Conservation (phyloP, 2,113 vertebrate species). For the Takifugu bimaculatus region DNA sequence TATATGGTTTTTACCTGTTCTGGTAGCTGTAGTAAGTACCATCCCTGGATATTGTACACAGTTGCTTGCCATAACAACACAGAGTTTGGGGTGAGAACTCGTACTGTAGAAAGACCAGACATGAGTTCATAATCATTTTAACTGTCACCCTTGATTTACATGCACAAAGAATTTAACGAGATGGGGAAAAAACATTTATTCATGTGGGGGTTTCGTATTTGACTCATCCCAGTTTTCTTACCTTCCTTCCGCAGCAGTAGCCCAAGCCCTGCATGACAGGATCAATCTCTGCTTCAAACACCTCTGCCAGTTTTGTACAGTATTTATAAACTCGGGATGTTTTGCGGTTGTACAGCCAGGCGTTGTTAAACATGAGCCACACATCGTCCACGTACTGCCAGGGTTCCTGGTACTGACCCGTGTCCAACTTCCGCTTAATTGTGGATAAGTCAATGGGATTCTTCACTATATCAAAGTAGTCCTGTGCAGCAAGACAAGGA, state of each 20-base stretch:
- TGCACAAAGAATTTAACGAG: too few relatives aligned
- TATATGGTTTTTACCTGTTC: slow-evolving; percentile 82
- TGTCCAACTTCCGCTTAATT: slow-evolving; percentile 96
- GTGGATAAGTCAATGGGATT: slow-evolving; percentile 97
- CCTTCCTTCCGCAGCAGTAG: slow-evolving; percentile 98
- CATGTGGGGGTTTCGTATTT: too few relatives aligned
- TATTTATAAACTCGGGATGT: slow-evolving; percentile 97
- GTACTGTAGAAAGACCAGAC: slow-evolving; percentile 78
- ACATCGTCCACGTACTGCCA: slow-evolving; percentile 99
- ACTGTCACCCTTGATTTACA: neutral
- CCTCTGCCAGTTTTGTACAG: slow-evolving; percentile 95
- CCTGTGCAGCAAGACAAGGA: slow-evolving; percentile 70
- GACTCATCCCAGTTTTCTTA: slow-evolving; percentile 43
- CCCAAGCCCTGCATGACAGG: slow-evolving; percentile 96
- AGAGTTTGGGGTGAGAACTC: slow-evolving; percentile 98
- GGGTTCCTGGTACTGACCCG: slow-evolving; percentile 96
- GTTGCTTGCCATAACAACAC: slow-evolving; percentile 97
- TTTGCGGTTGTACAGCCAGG: slow-evolving; percentile 98
- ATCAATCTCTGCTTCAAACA: slow-evolving; percentile 96
- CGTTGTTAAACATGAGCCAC: slow-evolving; percentile 99
- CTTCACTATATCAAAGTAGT: slow-evolving; percentile 98
- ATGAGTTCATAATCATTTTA: neutral
- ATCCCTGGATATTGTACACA: slow-evolving; percentile 96
- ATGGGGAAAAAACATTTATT: too few relatives aligned
- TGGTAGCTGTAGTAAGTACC: slow-evolving; percentile 99